Percentiles rank a stretch among this genome's conserved stretches.
Evolutionary conservation across 1,140 invertebrate genomes (phyloP).

Genomic region (Phenacoccus solenopsis): DNA sequence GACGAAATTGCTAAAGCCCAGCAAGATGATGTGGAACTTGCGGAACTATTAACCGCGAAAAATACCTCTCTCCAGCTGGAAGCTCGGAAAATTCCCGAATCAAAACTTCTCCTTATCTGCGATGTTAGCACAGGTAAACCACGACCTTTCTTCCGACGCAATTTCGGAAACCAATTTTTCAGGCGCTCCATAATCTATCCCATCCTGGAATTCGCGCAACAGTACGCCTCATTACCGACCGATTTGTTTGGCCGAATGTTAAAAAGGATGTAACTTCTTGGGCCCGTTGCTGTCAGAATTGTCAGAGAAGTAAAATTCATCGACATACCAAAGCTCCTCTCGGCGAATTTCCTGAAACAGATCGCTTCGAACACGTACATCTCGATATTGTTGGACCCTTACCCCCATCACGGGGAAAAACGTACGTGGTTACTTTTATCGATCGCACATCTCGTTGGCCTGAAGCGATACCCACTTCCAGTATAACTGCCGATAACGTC

Average conservation of each 20-base stretch:
- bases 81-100: background rate
- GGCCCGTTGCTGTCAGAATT: background rate
- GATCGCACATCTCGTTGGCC: slow-evolving; percentile 31
- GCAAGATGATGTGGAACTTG: background rate
- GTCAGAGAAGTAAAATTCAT: background rate
- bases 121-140: background rate
- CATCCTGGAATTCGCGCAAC: background rate
- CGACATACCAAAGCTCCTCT: background rate
- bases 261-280: background rate
- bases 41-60: background rate
- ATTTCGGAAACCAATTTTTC: background rate
- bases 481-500: slow-evolving; percentile 29
- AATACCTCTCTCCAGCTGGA: background rate
- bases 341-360: background rate
- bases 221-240: background rate
- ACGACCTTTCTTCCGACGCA: background rate
- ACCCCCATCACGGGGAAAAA: slow-evolving; percentile 17
- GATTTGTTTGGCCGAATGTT: background rate
- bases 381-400: slow-evolving; percentile 33
- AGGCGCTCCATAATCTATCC: background rate
- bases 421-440: slow-evolving; percentile 25
- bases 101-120: background rate
- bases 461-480: slow-evolving; percentile 30
- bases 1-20: background rate
- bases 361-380: slow-evolving; percentile 22